These are phyloP conservation scores for Agrotis segetum DNA, from an alignment of 2,888 invertebrate genomes.

Conservation along the genomic window DNA sequence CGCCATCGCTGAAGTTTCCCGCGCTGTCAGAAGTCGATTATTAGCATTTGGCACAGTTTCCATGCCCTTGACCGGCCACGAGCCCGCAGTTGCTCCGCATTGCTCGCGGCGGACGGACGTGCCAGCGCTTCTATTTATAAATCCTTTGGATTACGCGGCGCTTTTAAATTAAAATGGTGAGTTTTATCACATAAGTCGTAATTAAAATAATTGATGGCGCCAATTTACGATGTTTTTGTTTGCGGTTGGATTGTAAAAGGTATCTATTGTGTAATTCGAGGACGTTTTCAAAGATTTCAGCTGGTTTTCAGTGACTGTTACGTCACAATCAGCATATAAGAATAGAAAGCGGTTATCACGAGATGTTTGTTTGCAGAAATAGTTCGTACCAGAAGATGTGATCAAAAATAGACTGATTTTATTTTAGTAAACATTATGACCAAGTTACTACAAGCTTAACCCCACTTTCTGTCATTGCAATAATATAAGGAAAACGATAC, in stretches of 20 bases:
- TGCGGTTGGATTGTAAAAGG: background rate
- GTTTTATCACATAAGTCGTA: slow-evolving; percentile 63
- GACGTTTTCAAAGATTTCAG: slow-evolving; percentile 49
- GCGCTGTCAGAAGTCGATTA: slow-evolving; percentile 80
- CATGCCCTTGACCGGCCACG: slow-evolving; percentile 84
- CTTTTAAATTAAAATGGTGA: slow-evolving; percentile 83
- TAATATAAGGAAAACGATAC: slow-evolving; percentile 13
- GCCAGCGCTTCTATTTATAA: slow-evolving; percentile 50
- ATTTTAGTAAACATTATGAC: background rate
- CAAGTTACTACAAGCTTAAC: no score
- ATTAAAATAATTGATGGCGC: slow-evolving; percentile 29
- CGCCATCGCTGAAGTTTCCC: slow-evolving; percentile 76
- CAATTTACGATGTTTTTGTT: background rate
- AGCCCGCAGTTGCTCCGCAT: slow-evolving; percentile 84
- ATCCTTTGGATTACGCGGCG: slow-evolving; percentile 70
- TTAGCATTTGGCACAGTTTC: slow-evolving; percentile 86
- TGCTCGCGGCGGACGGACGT: slow-evolving; percentile 74
- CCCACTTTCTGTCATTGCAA: background rate
- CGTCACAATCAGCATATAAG: slow-evolving; percentile 70
- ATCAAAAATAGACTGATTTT: background rate
- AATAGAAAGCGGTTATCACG: slow-evolving; percentile 58
- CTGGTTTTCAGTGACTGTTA: slow-evolving; percentile 63
- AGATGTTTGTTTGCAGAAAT: slow-evolving; percentile 44
- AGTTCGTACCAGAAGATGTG: slow-evolving; percentile 13
- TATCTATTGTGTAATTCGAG: slow-evolving; percentile 20